Evolutionary conservation across 2,888 invertebrate species (phyloP), one percentile per base, ranked within the genome.

Genomic region (Entomobrya multifasciata): DNA sequence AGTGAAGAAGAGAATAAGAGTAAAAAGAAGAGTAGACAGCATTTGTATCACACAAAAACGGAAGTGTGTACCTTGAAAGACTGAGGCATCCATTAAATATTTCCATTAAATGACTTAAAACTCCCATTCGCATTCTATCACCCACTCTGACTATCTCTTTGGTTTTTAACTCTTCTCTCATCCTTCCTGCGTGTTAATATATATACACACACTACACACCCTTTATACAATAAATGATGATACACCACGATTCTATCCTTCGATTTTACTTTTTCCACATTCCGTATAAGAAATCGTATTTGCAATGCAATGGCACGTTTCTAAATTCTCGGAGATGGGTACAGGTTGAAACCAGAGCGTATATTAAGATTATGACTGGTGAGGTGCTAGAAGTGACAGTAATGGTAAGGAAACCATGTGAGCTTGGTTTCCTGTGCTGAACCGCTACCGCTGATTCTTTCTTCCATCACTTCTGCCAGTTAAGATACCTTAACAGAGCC

Each of bases 91-190:
- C 85, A 86, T 86, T 86, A 86, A 86, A 86, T 86, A 86, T 86
- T 86, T 86, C 86, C 86, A 86, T 86, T 86, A 86, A 86, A 86
- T 86, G 86, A 86, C 86, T 86, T 86, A 86, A 36, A 36, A 86
- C 80, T 86, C 86, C 76, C 74, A 80, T 86, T 86, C 79, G 72
- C 80, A 86, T 80, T 86, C 86, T 55, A 67, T 67, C 83, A 77
- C 77, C 83, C 83, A 44, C 65, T 49, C 81, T 27, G 20, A 36
- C 20, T 22, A 8, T 17, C 57, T 72, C 70, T 36, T 67, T 57
- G 49, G 52, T 57, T 57, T 52, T 36, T 20, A 55, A 4, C 76
- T 57, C 55, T 55, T 55, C 52, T 76, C 72, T 49, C 74, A 30
- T 76, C 55, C 49, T 25, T 70, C 11, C 30, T 25, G 0, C 62